These are phyloP conservation scores for Danaus plexippus DNA, from an alignment of 1,140 invertebrate species.

Conservation along the genomic window DNA sequence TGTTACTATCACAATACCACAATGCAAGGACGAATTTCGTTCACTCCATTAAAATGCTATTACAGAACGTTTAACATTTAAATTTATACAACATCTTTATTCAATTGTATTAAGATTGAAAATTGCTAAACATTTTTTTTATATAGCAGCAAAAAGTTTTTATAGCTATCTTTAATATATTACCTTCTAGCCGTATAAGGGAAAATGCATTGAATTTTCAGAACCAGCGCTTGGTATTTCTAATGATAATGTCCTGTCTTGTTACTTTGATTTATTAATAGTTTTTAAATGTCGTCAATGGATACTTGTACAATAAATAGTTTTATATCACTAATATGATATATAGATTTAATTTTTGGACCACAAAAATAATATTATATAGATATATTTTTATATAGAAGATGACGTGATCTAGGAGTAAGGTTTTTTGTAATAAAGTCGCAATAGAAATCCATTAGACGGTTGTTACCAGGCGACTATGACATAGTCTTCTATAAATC, in stretches of 20 bases:
- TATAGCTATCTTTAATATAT: constrained; percentile 12
- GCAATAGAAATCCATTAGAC: constrained; percentile 11
- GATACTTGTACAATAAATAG: too few species aligned
- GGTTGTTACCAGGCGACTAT: constrained; percentile 15
- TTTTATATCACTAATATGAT: too few species aligned
- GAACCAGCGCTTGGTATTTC: constrained; percentile 12
- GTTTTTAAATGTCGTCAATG: too few species aligned
- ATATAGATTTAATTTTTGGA: too few species aligned
- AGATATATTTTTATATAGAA: too few species aligned
- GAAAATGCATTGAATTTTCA: constrained; percentile 23
- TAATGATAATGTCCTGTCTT: background rate
- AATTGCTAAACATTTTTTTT: too few species aligned
- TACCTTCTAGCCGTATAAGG: constrained; percentile 18
- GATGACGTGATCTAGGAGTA: too few species aligned
- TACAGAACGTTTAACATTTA: constrained; percentile 17
- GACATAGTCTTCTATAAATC: constrained; percentile 24
- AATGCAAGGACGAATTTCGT: constrained; percentile 62
- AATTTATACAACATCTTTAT: constrained; percentile 1
- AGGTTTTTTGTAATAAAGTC: too few species aligned
- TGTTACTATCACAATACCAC: constrained; percentile 52
- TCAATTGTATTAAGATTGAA: too few species aligned
- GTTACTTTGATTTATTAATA: too few species aligned
- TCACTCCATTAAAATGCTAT: constrained; percentile 60
- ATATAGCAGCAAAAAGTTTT: constrained; percentile 10
- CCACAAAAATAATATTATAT: too few species aligned